Evolutionary conservation across 2,888 invertebrate species (phyloP).

Genomic region (Plutella xylostella): DNA sequence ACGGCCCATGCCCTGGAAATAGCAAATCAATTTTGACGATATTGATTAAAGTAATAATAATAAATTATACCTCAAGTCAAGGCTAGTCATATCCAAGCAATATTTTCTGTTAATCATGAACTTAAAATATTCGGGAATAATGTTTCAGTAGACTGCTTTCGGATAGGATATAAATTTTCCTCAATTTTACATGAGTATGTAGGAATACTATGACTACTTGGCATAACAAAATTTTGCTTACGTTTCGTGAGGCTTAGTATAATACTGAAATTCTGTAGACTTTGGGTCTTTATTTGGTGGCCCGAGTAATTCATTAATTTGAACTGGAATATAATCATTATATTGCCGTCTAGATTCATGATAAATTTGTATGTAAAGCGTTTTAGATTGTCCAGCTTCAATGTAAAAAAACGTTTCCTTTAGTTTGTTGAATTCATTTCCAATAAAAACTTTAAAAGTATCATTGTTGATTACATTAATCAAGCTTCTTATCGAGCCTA

Average conservation of each 20-base stretch:
- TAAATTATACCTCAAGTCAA: too few relatives aligned
- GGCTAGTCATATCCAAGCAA: too few relatives aligned
- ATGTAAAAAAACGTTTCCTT: conserved; percentile 36
- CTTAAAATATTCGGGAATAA: too few relatives aligned
- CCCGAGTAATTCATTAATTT: conserved; percentile 70
- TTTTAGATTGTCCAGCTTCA: conserved; percentile 45
- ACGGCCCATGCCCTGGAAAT: too few relatives aligned
- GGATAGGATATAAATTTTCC: too few relatives aligned
- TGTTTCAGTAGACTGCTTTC: too few relatives aligned
- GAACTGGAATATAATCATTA: conserved; percentile 69
- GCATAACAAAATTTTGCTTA: too few relatives aligned
- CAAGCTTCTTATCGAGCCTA: conserved; percentile 31
- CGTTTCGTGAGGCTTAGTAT: conserved; percentile 41
- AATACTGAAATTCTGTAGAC: conserved; percentile 44
- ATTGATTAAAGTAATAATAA: conserved; percentile 31
- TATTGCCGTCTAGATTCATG: conserved; percentile 58
- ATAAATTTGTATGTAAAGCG: conserved; percentile 44
- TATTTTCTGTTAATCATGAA: too few relatives aligned
- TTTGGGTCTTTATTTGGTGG: conserved; percentile 46
- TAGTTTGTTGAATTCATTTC: conserved; percentile 45
- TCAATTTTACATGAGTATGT: too few relatives aligned
- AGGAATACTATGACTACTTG: too few relatives aligned
- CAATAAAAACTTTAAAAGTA: conserved; percentile 35
- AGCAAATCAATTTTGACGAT: conserved; percentile 50
- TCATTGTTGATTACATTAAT: conserved; percentile 39